phyloP scores from a whole-genome alignment of 1,140 invertebrate species.

The Lanistes nyassanus region DNA sequence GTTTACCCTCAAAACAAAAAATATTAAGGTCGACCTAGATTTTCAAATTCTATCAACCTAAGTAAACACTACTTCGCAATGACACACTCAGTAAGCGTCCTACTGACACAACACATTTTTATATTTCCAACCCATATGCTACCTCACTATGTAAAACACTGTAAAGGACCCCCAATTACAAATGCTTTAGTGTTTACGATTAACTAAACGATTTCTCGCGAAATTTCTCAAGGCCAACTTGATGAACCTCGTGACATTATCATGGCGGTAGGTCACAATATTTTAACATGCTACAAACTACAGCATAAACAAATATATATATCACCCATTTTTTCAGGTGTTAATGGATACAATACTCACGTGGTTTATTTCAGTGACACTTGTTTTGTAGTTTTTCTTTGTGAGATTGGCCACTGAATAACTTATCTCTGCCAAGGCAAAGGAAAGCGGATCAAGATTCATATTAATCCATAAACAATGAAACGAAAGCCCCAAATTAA shows the following conservation, averaged over 20 bases:
- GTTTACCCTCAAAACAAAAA: not conserved
- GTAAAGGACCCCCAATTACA: no score
- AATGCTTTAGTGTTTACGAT: no score
- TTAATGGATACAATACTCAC: slow-evolving; percentile 68
- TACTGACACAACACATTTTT: no score
- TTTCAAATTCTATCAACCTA: no score
- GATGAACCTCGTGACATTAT: not conserved
- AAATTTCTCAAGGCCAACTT: not conserved
- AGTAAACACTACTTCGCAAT: no score
- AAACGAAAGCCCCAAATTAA: slow-evolving; percentile 68
- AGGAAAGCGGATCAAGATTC: slow-evolving; percentile 97
- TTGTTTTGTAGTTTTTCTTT: slow-evolving; percentile 93
- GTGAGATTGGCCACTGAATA: slow-evolving; percentile 94
- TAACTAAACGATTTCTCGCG: no score
- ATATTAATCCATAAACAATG: slow-evolving; percentile 88
- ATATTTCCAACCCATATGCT: no score
- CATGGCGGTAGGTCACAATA: not conserved
- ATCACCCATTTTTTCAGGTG: not conserved
- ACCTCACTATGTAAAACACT: no score
- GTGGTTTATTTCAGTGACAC: slow-evolving; percentile 82
- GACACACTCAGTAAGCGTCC: no score
- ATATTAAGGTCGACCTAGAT: not conserved
- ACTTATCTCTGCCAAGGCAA: slow-evolving; percentile 97
- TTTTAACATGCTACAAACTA: not conserved
- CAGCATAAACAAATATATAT: not conserved